Base-by-base conservation (phyloP, 2,888 invertebrate species). In the Acanthoscelides obtectus region DNA sequence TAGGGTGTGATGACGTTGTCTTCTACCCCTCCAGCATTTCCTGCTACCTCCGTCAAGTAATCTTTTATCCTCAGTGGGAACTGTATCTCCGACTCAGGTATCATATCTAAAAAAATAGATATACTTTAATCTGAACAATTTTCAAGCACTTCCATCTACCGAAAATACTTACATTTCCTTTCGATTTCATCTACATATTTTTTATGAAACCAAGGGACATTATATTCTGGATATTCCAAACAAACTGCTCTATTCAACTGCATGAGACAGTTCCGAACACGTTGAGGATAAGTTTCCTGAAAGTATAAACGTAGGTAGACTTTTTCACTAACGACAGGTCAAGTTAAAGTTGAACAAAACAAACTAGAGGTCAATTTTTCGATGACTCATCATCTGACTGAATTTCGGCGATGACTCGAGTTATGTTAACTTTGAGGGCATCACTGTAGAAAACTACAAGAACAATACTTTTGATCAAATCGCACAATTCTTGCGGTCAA, bases 191-290 rank as follows among this genome's bases (percentile, higher is more conserved):
- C 86, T 5, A 89, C 85, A 75, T 88, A 90, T 77, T 89, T 89
- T 76, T 89, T 87, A 79, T 91, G 91, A 80, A 91, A 91, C 91
- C 91, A 91, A 0, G 91, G 91, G 5, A 91, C 86, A 80, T 88
- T 88, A 17, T 87, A 83, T 80, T 90, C 88, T 0, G 91, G 91
- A 80, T 88, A 87, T 81, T 91, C 91, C 67, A 91, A 82, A 77
- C 91, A 90, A 20, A 91, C 89, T 0, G 89, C 87, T 71, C 91
- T 86, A 81, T 91, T 91, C 66, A 91, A 80, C 76, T 89, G 87
- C 90, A 91, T 90, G 69, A 91, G 86, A 67, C 83, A 81, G 75
- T 87, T 84, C 19, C 90, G 84, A 1, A 90, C 87, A 75, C 86
- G 83, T 22, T 85, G 81, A 0, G 90, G 89, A 82, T 90, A 89